Conservation (phyloP, 1,140 invertebrate genomes). For the Drosophila kohkoa region DNA sequence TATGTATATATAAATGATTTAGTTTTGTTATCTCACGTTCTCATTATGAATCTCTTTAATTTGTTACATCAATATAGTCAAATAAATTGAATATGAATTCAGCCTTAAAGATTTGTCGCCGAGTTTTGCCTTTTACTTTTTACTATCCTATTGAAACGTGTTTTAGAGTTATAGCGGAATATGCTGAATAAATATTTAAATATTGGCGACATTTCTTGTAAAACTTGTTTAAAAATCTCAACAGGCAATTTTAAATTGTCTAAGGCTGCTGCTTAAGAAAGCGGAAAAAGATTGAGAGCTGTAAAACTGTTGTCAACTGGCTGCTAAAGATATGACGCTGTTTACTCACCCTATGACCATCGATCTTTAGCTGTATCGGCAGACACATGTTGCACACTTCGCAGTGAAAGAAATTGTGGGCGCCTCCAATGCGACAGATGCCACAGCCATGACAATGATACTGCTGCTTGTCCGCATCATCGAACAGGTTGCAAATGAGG, state of each 20-base stretch:
- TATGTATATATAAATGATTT: too few relatives aligned
- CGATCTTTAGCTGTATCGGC: slow-evolving; percentile 89
- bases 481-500: slow-evolving; percentile 94
- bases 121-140: neutral
- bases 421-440: slow-evolving; percentile 94
- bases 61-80: neutral
- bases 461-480: slow-evolving; percentile 94
- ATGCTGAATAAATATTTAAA: slow-evolving; percentile 1
- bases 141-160: neutral
- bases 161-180: neutral
- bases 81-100: neutral
- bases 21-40: too few relatives aligned
- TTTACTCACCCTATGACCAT: slow-evolving; percentile 91
- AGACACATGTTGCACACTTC: slow-evolving; percentile 94
- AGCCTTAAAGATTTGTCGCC: neutral
- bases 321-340: neutral
- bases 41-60: neutral
- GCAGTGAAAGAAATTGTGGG: slow-evolving; percentile 95
- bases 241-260: neutral
- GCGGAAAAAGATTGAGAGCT: too few relatives aligned
- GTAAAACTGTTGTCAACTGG: neutral
- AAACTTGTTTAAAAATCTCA: slow-evolving; percentile 1
- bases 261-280: too few relatives aligned
- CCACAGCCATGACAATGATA: slow-evolving; percentile 96
- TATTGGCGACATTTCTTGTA: neutral